phyloP scores from a whole-genome alignment of 2,888 invertebrate genomes.

The Drosophila maculinotata region DNA sequence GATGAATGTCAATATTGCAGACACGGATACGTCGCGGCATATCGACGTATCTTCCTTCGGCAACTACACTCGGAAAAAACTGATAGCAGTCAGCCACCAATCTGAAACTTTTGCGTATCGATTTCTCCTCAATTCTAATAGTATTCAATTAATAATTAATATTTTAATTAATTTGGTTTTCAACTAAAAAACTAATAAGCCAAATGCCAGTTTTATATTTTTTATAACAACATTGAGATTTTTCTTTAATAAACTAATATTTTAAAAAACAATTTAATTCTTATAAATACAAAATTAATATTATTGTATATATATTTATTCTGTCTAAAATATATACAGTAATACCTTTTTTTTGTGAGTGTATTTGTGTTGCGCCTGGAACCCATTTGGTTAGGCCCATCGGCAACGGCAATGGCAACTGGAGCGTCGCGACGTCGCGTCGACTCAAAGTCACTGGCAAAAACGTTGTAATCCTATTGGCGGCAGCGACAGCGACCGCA shows the following conservation, averaged over 20 bases:
- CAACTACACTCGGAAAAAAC: conserved; percentile 1
- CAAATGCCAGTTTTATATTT: too few species aligned
- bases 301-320: too few species aligned
- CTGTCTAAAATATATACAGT: too few species aligned
- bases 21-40: conserved; percentile 28
- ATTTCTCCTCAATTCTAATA: neutral
- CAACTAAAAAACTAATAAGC: too few species aligned
- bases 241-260: too few species aligned
- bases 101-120: accelerated
- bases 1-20: conserved; percentile 77
- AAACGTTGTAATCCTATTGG: conserved; percentile 75
- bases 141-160: too few species aligned
- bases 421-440: conserved; percentile 28
- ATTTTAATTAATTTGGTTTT: too few species aligned
- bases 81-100: neutral
- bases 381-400: conserved; percentile 3
- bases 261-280: too few species aligned
- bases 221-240: too few species aligned
- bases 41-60: conserved; percentile 7
- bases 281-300: too few species aligned
- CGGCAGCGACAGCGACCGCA: conserved; percentile 47
- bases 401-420: conserved; percentile 20
- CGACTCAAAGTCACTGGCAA: conserved; percentile 83
- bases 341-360: neutral
- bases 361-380: neutral